Base-by-base conservation (phyloP, 2,888 invertebrate genomes). In the Timema cristinae region DNA sequence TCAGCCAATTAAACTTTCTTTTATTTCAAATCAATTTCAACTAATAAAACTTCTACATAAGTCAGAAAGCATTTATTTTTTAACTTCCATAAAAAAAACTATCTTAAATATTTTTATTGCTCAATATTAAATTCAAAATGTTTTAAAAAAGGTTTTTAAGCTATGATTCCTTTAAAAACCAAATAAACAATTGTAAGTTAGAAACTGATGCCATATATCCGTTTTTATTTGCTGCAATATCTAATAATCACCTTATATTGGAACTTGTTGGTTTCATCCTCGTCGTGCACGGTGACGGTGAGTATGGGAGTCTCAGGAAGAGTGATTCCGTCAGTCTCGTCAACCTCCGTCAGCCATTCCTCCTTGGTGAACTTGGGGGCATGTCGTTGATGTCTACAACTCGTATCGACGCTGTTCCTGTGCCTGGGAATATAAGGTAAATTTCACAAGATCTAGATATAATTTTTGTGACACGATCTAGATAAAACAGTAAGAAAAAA, bases 341-440 rank as follows among this genome's bases (percentile, higher is more conserved):
- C 32, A 32, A 32, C 32, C 32, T 32, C 32, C 4, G 32, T 32
- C 1, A 32, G 4, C 32, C 32, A 32, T 32, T 32, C 32, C 32
- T 32, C 32, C 84, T 97, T 97, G 7, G 94, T 97, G 80, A 95
- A 97, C 80, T 93, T 93, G 15, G 98, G 98, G 32, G n/a, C 81
- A 86, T 86, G 79, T 88, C 87, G 79, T 87, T 87, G 75, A 85
- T 81, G 77, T 87, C 87, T 73, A 81, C 81, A 50, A 88, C 83
- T 74, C 82, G 79, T 63, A 86, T 84, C 16, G 81, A 81, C 47
- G 85, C 81, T 32, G 84, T 84, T 11, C 84, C 85, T 48, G 85
- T 85, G 7, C 86, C 86, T 76, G 75, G 6, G 80, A 80, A 32
- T 32, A 32, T 32, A 4, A 32, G 1, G 32, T 32, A 32, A 32